Conservation (phyloP, 1,140 invertebrate species). For the Ceratosolen solmsi region DNA sequence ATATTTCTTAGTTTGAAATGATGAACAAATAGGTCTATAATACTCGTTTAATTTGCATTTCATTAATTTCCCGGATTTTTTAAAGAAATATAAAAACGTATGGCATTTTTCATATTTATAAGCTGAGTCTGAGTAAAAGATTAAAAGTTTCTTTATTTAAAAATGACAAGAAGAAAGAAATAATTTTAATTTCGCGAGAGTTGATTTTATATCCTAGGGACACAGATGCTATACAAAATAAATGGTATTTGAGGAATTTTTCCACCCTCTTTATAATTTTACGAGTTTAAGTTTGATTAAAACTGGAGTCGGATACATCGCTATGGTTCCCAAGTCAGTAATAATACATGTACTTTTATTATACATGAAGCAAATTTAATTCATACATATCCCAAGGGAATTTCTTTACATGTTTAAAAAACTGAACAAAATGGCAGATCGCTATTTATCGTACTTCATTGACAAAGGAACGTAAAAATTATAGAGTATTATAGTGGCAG, state of each 20-base stretch:
- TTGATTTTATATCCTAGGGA: neutral
- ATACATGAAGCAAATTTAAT: neutral
- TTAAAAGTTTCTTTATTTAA: neutral
- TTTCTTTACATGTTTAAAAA: neutral
- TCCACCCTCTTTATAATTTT: slow-evolving; percentile 8
- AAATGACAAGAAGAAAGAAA: neutral
- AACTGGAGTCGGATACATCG: neutral
- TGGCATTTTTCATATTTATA: neutral
- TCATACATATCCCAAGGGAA: neutral
- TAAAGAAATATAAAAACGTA: too few relatives aligned
- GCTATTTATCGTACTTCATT: too few relatives aligned
- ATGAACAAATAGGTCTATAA: too few relatives aligned
- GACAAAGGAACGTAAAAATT: too few relatives aligned
- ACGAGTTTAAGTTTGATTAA: slow-evolving; percentile 32
- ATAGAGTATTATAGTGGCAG: too few relatives aligned
- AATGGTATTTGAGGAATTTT: neutral
- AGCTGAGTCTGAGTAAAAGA: too few relatives aligned
- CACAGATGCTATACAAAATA: neutral
- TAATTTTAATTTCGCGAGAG: slow-evolving; percentile 9
- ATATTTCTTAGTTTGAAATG: too few relatives aligned
- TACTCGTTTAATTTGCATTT: too few relatives aligned
- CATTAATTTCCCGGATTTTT: too few relatives aligned
- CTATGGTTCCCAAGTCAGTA: slow-evolving; percentile 23
- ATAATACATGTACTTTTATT: slow-evolving; percentile 13
- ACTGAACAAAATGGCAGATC: too few relatives aligned